Evolutionary conservation across 2,888 invertebrate genomes (phyloP), one percentile per base, ranked within the genome.

Genomic region (Smittia aterrima): DNA sequence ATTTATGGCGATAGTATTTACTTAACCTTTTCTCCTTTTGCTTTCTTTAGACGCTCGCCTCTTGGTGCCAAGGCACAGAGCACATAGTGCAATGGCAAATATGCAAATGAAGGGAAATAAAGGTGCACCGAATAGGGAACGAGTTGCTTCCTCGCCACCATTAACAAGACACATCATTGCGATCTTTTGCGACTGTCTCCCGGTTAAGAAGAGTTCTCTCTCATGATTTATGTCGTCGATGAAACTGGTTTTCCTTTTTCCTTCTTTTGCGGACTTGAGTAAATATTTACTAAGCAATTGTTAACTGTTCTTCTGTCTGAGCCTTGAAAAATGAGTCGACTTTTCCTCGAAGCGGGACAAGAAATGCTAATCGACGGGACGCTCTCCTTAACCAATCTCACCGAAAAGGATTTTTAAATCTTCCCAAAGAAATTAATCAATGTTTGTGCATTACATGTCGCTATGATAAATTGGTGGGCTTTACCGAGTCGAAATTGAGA

Each of bases 261-360:
- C n/a, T n/a, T n/a, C n/a, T n/a, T n/a, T n/a, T 40, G n/a, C 24
- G 16, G 53, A 25, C 3, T 24, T 41, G 20, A 70, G 70, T 70
- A 70, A 70, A 70, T 70, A 70, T 70, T 70, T 70, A 70, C 47
- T 27, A 20, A 25, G 54, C 70, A 70, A 70, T 70, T 70, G 70
- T 70, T 70, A 70, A 70, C 70, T 54, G 68, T 41, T 47, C 38
- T 25, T 13, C 18, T 40, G 53, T 53, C 41, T 16, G 27, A 20
- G 24, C 13, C 20, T 13, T 27, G 64, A 64, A 25, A 64, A 64
- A 64, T 24, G 25, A 64, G 27, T 27, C 20, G 64, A 64, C 4
- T 58, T 58, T 20, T 20, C 22, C 64, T 13, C 64, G 24, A 64
- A 64, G 4, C 64, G 27, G 54, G 70, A 54, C 70, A 67, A 22